Percentiles rank a stretch among this genome's conserved stretches.
phyloP scores from a whole-genome alignment of 2,113 vertebrate species.

The Daphoenositta chrysoptera region DNA sequence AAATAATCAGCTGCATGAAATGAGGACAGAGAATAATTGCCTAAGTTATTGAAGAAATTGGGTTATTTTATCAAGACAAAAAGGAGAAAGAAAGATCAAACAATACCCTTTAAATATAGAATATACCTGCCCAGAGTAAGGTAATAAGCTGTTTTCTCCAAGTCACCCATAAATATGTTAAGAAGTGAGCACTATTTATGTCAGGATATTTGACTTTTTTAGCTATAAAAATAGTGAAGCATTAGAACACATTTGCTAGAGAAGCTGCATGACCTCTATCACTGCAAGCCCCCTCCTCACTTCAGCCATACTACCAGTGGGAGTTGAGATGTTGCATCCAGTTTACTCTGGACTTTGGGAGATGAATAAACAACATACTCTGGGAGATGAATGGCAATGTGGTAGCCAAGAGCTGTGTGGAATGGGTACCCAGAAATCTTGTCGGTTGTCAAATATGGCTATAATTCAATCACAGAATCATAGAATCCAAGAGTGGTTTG shows the following conservation, averaged over 20 bases:
- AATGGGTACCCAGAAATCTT: neutral
- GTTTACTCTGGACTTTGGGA: neutral
- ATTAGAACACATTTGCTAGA: neutral
- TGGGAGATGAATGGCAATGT: neutral
- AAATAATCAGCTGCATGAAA: neutral
- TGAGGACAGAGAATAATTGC: neutral
- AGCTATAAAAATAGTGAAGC: neutral
- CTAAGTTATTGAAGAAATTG: neutral
- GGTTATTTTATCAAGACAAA: neutral
- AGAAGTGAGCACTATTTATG: neutral
- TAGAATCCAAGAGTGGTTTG: neutral
- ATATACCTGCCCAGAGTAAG: neutral
- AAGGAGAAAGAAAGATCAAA: neutral
- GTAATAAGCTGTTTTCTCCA: neutral
- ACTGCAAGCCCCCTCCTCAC: neutral
- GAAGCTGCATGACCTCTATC: neutral
- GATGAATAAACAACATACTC: neutral
- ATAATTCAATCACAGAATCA: neutral
- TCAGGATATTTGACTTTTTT: neutral
- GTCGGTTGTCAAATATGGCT: neutral
- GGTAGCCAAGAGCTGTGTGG: neutral
- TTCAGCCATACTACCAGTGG: neutral
- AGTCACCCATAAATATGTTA: neutral
- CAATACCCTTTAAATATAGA: neutral
- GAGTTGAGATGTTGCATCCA: neutral